Percentiles rank a stretch among this genome's conserved stretches.
Evolutionary conservation across 2,113 vertebrate genomes (phyloP).

Genomic region (Thryonomys swinderianus): DNA sequence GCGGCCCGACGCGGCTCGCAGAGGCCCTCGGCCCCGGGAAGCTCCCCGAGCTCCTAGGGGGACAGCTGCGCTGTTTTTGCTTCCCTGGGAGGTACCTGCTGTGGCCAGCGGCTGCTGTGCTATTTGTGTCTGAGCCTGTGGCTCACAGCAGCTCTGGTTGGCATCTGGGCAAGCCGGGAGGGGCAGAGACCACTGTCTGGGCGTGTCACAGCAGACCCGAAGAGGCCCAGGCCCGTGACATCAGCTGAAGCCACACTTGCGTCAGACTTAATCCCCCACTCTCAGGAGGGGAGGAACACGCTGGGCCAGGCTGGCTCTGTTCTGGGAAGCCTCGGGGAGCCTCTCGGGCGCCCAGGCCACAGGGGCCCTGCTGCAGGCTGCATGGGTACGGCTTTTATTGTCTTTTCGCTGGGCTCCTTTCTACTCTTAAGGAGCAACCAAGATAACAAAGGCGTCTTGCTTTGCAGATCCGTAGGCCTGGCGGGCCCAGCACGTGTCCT

Average conservation of each 20-base stretch:
- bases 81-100: neutral
- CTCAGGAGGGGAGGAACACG: neutral
- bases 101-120: neutral
- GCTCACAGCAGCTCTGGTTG: neutral
- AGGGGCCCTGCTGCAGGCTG: neutral
- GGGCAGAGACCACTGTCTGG: neutral
- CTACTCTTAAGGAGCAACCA: neutral
- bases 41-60: neutral
- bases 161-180: neutral
- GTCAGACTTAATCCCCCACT: neutral
- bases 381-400: neutral
- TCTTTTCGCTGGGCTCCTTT: neutral
- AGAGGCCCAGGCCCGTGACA: constrained; percentile 20
- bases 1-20: neutral
- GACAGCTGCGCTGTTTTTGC: neutral
- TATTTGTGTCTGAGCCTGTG: neutral
- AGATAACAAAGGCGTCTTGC: neutral
- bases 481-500: neutral
- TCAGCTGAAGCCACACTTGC: constrained; percentile 40
- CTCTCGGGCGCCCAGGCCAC: neutral
- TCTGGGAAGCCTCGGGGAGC: neutral
- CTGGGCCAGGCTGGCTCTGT: neutral
- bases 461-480: neutral
- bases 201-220: neutral
- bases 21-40: neutral